Evolutionary conservation across 2,797 vertebrate species (phyloP).

Genomic region (Characodon lateralis): DNA sequence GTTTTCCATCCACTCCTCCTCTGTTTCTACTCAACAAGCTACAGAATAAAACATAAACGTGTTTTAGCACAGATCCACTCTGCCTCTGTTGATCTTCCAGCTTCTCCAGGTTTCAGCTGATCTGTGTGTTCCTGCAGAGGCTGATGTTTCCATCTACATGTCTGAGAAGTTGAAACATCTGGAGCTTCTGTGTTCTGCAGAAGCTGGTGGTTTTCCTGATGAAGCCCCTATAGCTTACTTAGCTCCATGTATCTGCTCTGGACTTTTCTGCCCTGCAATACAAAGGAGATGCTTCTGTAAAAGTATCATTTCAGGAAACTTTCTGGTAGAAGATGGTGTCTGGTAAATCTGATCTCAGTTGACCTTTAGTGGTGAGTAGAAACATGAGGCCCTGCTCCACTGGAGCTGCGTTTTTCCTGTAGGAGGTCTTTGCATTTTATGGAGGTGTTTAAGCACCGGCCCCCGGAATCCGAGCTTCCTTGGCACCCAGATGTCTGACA

Average conservation of each 20-base stretch:
- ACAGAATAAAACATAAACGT: neutral
- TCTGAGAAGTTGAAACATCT: too few species aligned
- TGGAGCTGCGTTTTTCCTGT: too few species aligned
- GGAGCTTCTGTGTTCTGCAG: neutral
- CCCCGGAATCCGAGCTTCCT: too few species aligned
- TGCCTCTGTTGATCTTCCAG: neutral
- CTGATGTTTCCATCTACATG: neutral
- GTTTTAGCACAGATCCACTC: neutral
- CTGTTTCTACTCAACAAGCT: neutral
- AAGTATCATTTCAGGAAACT: neutral
- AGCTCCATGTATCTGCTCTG: neutral
- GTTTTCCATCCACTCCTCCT: neutral
- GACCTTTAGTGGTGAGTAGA: neutral
- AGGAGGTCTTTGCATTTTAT: too few species aligned
- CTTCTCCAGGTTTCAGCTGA: too few species aligned
- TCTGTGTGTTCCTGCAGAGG: too few species aligned
- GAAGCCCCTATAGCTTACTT: too few species aligned
- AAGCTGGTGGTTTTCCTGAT: neutral
- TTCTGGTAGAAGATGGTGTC: neutral
- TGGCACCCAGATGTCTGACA: too few species aligned
- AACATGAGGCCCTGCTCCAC: too few species aligned
- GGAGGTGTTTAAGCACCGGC: too few species aligned
- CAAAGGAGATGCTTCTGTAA: too few species aligned
- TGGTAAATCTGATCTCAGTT: neutral
- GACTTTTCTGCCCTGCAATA: neutral